These are phyloP conservation scores for Ciconia nigra DNA, from an alignment of 2,797 vertebrate species.

Conservation along the genomic window DNA sequence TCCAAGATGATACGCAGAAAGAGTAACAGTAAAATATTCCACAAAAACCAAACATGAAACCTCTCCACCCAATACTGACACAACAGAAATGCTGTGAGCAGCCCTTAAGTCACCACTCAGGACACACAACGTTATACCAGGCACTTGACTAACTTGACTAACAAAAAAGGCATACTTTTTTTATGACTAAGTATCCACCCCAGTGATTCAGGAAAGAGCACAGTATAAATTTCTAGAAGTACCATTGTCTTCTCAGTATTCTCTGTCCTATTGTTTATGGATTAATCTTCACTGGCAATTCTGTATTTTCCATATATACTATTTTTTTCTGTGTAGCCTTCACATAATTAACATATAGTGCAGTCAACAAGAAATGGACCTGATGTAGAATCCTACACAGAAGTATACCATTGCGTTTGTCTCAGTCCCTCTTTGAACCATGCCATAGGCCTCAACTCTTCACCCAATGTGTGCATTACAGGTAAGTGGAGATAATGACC, in stretches of 20 bases:
- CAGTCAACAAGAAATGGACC: neutral
- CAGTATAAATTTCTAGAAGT: neutral
- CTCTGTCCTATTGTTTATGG: neutral
- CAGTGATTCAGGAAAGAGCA: neutral
- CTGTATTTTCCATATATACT: neutral
- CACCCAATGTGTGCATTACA: neutral
- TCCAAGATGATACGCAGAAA: accelerated
- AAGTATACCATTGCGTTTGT: neutral
- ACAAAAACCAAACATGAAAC: neutral
- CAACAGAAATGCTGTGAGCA: neutral
- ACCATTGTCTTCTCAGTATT: neutral
- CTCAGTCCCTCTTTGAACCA: neutral
- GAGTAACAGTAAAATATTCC: neutral
- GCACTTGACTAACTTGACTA: neutral
- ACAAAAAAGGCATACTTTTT: neutral
- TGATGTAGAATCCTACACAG: neutral
- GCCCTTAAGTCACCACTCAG: neutral
- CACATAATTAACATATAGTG: neutral
- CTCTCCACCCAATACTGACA: neutral
- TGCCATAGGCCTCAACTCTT: neutral
- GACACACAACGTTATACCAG: neutral
- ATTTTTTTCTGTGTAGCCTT: neutral
- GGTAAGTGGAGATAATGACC: neutral
- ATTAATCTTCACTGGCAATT: neutral
- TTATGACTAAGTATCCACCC: neutral